Evolutionary conservation across 1,140 invertebrate species (phyloP).

Genomic region (Ptiloglossa arizonensis): DNA sequence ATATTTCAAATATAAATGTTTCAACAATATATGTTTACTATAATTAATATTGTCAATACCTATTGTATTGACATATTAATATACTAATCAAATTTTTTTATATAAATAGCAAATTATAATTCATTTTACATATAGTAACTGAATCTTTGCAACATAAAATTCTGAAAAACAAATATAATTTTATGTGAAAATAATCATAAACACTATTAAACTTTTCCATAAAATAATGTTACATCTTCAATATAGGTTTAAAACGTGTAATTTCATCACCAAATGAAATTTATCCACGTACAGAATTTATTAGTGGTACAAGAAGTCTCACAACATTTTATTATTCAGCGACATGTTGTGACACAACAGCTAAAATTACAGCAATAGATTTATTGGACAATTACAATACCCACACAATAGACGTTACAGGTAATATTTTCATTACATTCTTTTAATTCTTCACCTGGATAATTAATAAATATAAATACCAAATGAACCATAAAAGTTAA

Average conservation of each 20-base stretch:
- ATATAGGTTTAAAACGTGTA: conserved; percentile 83
- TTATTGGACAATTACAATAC: conserved; percentile 83
- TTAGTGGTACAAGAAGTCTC: conserved; percentile 83
- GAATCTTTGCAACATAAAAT: too few species aligned
- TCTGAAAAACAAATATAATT: not conserved
- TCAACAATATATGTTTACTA: too few species aligned
- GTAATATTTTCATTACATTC: conserved; percentile 72
- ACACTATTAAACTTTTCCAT: not conserved
- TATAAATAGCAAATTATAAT: too few species aligned
- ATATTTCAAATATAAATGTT: too few species aligned
- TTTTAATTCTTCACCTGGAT: not conserved
- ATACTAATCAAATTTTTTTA: too few species aligned
- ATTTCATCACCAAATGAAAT: conserved; percentile 81
- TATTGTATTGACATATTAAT: too few species aligned
- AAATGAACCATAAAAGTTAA: not conserved
- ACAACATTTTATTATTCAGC: conserved; percentile 84
- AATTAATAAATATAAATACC: not conserved
- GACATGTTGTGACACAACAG: conserved; percentile 84
- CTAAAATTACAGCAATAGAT: conserved; percentile 84
- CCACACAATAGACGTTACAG: conserved; percentile 83
- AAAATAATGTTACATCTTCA: conserved; percentile 28
- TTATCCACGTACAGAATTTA: conserved; percentile 78
- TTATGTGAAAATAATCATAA: not conserved
- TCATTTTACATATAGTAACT: too few species aligned
- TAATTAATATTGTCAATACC: too few species aligned